These are phyloP conservation scores for Scolanthus callimorphus DNA, from an alignment of 92 coral and sea anemone genomes.

Conservation along the genomic window DNA sequence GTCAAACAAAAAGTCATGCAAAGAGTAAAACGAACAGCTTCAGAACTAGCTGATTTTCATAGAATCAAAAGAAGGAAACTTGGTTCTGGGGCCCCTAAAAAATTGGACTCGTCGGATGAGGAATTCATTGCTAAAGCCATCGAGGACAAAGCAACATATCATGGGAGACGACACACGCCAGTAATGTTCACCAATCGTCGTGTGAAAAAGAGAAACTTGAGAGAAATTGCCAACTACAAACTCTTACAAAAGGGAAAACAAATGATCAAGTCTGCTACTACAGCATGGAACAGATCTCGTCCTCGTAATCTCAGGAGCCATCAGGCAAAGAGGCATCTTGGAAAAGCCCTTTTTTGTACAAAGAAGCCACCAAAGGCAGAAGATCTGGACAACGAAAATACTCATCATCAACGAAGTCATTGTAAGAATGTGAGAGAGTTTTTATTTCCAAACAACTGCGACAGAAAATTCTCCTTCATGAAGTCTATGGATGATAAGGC, in stretches of 20 bases:
- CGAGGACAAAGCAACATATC: conserved; percentile 43
- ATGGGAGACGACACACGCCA: conserved; percentile 38
- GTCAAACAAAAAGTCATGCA: conserved; percentile 23
- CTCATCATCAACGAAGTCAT: too few species aligned
- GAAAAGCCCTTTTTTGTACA: conserved; percentile 36
- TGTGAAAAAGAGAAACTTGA: conserved; percentile 29
- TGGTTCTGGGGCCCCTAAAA: conserved; percentile 21
- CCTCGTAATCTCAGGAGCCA: conserved; percentile 26
- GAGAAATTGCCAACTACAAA: conserved; percentile 32
- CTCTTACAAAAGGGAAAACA: conserved; percentile 21
- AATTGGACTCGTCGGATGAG: conserved; percentile 21
- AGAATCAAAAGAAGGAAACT: conserved; percentile 28
- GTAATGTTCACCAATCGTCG: conserved; percentile 39
- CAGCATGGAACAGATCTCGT: conserved; percentile 43
- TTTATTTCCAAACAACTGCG: too few species aligned
- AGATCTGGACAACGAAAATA: conserved; percentile 24
- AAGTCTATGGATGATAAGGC: too few species aligned
- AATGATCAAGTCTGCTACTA: conserved; percentile 43
- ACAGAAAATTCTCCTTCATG: too few species aligned
- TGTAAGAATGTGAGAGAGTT: too few species aligned
- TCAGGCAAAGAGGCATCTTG: conserved; percentile 32
- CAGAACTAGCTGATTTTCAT: conserved; percentile 15
- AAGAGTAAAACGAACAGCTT: conserved; percentile 25
- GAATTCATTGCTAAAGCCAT: conserved; percentile 37
- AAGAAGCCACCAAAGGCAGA: conserved; percentile 46